phyloP scores from a whole-genome alignment of 2,797 vertebrate genomes.

The Valencia hispanica region DNA sequence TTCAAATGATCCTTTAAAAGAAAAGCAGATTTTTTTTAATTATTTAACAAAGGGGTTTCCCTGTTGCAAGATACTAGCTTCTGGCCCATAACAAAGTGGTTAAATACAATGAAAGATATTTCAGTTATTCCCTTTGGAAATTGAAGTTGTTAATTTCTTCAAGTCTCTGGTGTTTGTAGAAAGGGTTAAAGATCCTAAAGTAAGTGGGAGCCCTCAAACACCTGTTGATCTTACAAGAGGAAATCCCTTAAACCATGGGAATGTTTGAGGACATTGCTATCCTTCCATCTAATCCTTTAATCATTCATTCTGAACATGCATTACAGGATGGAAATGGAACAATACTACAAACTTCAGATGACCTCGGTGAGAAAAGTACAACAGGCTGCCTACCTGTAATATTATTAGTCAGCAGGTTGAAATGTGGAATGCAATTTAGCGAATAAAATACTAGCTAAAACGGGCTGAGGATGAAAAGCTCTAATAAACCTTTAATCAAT shows the following conservation, averaged over 20 bases:
- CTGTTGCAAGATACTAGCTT: neutral
- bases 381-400: neutral
- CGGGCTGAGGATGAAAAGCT: neutral
- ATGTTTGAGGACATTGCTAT: slow-evolving; percentile 17
- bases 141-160: neutral
- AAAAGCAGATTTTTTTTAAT: neutral
- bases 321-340: neutral
- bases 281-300: neutral
- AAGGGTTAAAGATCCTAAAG: slow-evolving; percentile 17
- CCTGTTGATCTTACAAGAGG: slow-evolving; percentile 26
- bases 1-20: neutral
- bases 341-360: slow-evolving; percentile 1
- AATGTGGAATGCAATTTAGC: neutral
- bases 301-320: neutral
- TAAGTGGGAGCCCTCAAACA: slow-evolving; percentile 15
- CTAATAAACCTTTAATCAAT: neutral
- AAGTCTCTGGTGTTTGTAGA: slow-evolving; percentile 22
- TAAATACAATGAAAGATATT: neutral
- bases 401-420: neutral
- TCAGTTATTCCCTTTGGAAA: neutral
- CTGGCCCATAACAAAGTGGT: neutral
- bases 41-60: neutral
- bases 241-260: slow-evolving; percentile 6
- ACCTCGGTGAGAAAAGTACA: neutral
- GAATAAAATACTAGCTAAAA: neutral